Evolutionary conservation across 2,113 vertebrate species (phyloP).

Genomic region (Oncorhynchus mykiss): DNA sequence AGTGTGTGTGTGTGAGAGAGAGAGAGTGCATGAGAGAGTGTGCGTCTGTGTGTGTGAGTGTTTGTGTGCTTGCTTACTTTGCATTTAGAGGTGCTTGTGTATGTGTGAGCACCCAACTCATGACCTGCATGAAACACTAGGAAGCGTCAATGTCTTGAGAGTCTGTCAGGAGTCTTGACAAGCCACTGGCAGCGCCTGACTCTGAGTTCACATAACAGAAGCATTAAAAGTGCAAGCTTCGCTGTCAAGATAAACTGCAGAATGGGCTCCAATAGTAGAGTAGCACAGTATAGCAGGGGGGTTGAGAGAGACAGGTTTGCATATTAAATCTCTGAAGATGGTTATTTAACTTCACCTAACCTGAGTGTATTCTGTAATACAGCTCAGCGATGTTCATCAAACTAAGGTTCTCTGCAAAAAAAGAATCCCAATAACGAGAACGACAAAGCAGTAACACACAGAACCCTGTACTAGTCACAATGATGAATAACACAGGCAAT

Average conservation of each 20-base stretch:
- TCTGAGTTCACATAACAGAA: neutral
- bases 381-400: neutral
- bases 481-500: neutral
- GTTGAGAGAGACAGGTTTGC: neutral
- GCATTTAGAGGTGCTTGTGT: neutral
- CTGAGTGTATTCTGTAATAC: neutral
- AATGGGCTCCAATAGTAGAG: neutral
- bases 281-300: neutral
- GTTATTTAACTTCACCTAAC: neutral
- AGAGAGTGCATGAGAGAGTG: too few relatives aligned
- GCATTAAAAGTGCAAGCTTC: neutral
- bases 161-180: slow-evolving; percentile 26
- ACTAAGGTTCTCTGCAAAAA: neutral
- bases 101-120: slow-evolving; percentile 12
- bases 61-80: neutral
- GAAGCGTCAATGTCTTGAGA: slow-evolving; percentile 1
- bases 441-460: neutral
- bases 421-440: neutral
- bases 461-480: neutral
- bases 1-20: neutral
- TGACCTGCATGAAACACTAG: slow-evolving; percentile 8
- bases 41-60: neutral
- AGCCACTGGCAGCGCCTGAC: neutral
- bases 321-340: neutral
- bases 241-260: neutral